Evolutionary conservation across 2,888 invertebrate genomes (phyloP).

Genomic region (Philereme transversata): DNA sequence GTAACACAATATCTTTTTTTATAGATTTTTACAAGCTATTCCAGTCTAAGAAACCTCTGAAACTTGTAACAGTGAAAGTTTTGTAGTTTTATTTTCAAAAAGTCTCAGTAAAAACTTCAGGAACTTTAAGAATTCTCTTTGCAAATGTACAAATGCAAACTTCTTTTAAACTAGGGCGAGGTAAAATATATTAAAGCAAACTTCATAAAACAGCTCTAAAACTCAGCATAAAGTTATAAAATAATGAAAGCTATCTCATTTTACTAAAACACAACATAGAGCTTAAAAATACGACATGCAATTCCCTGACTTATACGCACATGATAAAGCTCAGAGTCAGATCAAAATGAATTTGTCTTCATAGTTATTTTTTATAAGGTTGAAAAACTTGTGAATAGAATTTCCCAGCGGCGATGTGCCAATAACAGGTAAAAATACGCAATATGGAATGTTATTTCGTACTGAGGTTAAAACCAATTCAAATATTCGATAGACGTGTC

Average conservation of each 20-base stretch:
- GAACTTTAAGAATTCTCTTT: neutral
- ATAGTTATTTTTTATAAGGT: constrained; percentile 24
- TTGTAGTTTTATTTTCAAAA: neutral
- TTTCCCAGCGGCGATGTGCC: constrained; percentile 44
- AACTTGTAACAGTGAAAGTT: neutral
- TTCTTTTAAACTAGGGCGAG: constrained; percentile 9
- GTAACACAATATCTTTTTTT: too few species aligned
- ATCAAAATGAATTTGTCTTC: constrained; percentile 4
- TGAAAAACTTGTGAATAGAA: constrained; percentile 41
- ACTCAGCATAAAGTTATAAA: constrained; percentile 22
- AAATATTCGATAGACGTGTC: constrained; percentile 68
- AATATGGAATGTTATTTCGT: constrained; percentile 57
- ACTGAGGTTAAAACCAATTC: constrained; percentile 77
- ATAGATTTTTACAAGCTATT: too few species aligned
- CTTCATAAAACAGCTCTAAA: constrained; percentile 19
- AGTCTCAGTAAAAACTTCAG: neutral
- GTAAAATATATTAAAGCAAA: constrained; percentile 15
- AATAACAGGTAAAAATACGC: constrained; percentile 50
- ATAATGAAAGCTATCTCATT: constrained; percentile 27
- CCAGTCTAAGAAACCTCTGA: too few species aligned
- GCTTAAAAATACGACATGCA: neutral
- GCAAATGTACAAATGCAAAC: constrained; percentile 1
- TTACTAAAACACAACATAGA: constrained; percentile 24
- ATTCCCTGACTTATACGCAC: neutral
- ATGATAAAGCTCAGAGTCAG: constrained; percentile 9